phyloP scores from a whole-genome alignment of 2,888 invertebrate species.

The Leptopilina syphax region DNA sequence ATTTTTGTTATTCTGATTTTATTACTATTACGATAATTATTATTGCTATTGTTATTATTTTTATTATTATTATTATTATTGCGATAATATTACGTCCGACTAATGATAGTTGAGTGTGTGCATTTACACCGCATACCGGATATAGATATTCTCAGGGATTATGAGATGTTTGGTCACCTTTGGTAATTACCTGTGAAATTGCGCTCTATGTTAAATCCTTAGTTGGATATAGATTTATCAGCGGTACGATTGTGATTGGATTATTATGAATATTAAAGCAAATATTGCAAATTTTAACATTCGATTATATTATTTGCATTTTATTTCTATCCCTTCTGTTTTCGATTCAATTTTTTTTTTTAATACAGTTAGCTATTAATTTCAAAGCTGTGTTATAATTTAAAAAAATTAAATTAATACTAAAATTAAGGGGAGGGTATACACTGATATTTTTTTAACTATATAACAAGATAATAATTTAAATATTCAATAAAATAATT shows the following conservation, averaged over 20 bases:
- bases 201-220: conserved; percentile 17
- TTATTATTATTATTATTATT: conserved; percentile 51
- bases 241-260: not conserved
- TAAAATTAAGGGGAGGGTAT: too few relatives aligned
- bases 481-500: too few relatives aligned
- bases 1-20: conserved; percentile 53
- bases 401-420: too few relatives aligned
- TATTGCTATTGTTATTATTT: not conserved
- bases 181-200: conserved; percentile 63
- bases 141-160: conserved; percentile 65
- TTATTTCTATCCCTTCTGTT: not conserved
- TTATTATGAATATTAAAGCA: not conserved
- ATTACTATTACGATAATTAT: conserved; percentile 57
- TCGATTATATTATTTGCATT: not conserved
- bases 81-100: conserved; percentile 55
- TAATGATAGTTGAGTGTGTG: not conserved
- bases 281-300: not conserved
- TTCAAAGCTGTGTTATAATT: too few relatives aligned
- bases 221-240: not conserved
- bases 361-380: not conserved
- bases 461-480: too few relatives aligned
- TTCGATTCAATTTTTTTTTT: not conserved
- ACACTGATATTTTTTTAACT: too few relatives aligned
- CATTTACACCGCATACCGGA: conserved; percentile 46
- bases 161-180: conserved; percentile 67